Base-by-base conservation (phyloP, 2,113 vertebrate genomes). In the Eclectus roratus region DNA sequence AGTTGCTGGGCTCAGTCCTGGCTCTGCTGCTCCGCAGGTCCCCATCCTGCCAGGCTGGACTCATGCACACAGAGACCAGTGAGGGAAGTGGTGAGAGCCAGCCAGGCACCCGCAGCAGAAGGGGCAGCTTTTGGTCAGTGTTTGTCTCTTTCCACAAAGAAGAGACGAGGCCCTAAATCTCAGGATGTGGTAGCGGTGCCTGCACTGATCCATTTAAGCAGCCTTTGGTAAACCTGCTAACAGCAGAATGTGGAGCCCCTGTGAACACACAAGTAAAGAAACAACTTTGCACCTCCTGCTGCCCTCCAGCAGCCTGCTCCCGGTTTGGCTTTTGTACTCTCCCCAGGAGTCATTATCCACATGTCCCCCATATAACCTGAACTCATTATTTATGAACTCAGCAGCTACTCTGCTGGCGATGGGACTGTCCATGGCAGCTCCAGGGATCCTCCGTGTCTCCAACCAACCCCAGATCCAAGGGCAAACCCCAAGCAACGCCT, bases 1-100 rank as follows among this genome's bases (percentile, higher is more conserved):
- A 25, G 43, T 41, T 13, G 16, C 2, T 1, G 2, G 29, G 5
- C 24, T 39, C 3, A 2, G 39, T 35, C 29, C 46, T 3, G 0
- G 58, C 20, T 63, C 23, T 14, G 15, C 47, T 9, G 29, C 43
- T 8, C 25, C 1, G 0, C 8, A 7, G 44, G 16, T 47, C n/a
- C 18, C 43, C 7, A 2, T 55, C 65, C 79, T 49, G 52, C 39
- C 14, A 31, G 44, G 74, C 82, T 74, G 17, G 8, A 4, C 41
- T 43, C 8, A 4, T 31, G 29, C 33, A 33, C 33, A 55, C 37
- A 44, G 33, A 46, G 9, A 69, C 29, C 77, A 60, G 19, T 9
- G 39, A 20, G 31, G 64, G 50, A 31, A 58, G 11, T 25, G 33
- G 46, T 3, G 63, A 46, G n/a, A 53, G 29, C 24, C 33, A 50